A percentile compares a stretch with the other conserved stretches of the same genome.
phyloP scores from a whole-genome alignment of 2,113 vertebrate genomes.

The Brachyhypopomus occidentalis region DNA sequence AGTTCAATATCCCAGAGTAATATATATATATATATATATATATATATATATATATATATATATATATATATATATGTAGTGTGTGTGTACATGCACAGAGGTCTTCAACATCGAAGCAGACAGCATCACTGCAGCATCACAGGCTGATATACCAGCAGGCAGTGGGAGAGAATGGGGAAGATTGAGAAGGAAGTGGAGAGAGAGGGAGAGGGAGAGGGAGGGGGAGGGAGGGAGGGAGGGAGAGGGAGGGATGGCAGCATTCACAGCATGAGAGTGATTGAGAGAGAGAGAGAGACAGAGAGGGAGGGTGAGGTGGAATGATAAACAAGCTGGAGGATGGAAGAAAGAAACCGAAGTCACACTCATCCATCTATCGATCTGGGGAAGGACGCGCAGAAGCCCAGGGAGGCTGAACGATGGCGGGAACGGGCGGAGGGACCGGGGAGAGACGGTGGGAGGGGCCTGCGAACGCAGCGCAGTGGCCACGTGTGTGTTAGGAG shows the following conservation, averaged over 20 bases:
- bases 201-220: constrained; percentile 26
- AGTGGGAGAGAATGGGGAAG: constrained; percentile 37
- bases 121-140: constrained; percentile 5
- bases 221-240: not conserved
- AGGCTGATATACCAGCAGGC: not conserved
- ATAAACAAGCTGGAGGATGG: constrained; percentile 30
- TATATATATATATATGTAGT: too few relatives aligned
- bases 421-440: constrained; percentile 23
- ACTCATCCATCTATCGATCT: constrained; percentile 47
- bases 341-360: constrained; percentile 28
- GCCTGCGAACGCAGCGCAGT: constrained; percentile 49
- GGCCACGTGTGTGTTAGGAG: constrained; percentile 51
- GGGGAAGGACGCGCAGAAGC: constrained; percentile 13
- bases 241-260: constrained; percentile 24
- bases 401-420: constrained; percentile 36
- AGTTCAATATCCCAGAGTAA: too few relatives aligned
- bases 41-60: too few relatives aligned
- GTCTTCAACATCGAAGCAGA: not conserved
- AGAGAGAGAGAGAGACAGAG: constrained; percentile 25
- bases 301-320: constrained; percentile 29
- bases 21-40: too few relatives aligned
- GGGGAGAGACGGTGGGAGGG: constrained; percentile 24
- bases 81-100: not conserved
- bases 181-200: constrained; percentile 46
- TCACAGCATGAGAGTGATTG: constrained; percentile 35